phyloP scores from a whole-genome alignment of 2,113 vertebrate genomes.

The Hyperopisus bebe region DNA sequence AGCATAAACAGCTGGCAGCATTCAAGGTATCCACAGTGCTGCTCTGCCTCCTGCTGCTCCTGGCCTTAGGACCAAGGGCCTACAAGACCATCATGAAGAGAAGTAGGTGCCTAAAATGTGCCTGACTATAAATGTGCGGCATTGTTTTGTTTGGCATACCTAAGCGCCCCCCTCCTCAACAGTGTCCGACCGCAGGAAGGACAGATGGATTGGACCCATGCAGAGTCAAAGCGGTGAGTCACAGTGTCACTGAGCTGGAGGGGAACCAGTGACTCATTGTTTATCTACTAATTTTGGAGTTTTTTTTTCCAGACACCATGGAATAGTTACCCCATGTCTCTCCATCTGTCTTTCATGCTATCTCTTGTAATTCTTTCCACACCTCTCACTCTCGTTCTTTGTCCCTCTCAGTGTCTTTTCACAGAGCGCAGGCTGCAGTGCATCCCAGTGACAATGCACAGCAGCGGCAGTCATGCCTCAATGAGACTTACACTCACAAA shows the following conservation, averaged over 20 bases:
- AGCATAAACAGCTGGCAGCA: slow-evolving; percentile 31
- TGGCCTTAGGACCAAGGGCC: slow-evolving; percentile 42
- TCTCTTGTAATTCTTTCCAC: neutral
- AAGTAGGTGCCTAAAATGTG: slow-evolving; percentile 44
- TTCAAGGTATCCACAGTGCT: slow-evolving; percentile 49
- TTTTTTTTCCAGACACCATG: slow-evolving; percentile 7
- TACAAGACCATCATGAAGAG: slow-evolving; percentile 48
- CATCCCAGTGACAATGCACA: slow-evolving; percentile 38
- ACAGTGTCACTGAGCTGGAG: neutral
- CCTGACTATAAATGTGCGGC: neutral
- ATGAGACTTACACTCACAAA: slow-evolving; percentile 35
- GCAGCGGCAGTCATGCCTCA: slow-evolving; percentile 51
- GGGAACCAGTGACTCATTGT: slow-evolving; percentile 9
- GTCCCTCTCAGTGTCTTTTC: slow-evolving; percentile 51
- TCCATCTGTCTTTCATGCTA: neutral
- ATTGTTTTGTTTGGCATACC: neutral
- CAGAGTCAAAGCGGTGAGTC: slow-evolving; percentile 65
- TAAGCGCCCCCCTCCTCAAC: neutral
- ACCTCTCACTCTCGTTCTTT: slow-evolving; percentile 15
- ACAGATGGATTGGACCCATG: slow-evolving; percentile 61
- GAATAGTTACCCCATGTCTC: neutral
- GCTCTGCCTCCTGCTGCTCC: slow-evolving; percentile 43
- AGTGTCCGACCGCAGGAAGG: slow-evolving; percentile 55
- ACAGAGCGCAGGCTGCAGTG: slow-evolving; percentile 46
- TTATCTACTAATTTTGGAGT: neutral